These are phyloP conservation scores for Seriola aureovittata DNA, from an alignment of 2,113 vertebrate species.

Conservation along the genomic window DNA sequence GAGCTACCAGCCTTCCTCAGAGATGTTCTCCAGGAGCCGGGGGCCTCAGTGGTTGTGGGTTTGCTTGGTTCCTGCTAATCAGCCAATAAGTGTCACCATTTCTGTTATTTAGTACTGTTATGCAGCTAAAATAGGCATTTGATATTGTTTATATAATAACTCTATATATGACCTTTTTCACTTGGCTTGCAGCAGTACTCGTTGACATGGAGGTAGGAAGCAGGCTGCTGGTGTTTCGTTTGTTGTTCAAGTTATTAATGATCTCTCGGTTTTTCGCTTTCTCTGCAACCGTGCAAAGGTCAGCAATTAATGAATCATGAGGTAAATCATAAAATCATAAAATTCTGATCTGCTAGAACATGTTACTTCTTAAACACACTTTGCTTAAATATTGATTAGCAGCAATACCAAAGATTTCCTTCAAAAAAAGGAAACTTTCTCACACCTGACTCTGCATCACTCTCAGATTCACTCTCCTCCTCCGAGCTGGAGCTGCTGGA, in stretches of 20 bases:
- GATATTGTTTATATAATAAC: background rate
- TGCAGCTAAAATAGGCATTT: background rate
- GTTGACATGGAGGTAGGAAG: conserved; percentile 76
- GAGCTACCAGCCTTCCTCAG: conserved; percentile 86
- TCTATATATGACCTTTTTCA: conserved; percentile 79
- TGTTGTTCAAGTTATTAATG: conserved; percentile 90
- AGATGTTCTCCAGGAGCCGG: conserved; percentile 85
- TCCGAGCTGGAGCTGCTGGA: conserved; percentile 89
- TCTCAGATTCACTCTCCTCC: conserved; percentile 87
- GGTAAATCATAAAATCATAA: background rate
- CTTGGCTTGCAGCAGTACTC: conserved; percentile 70
- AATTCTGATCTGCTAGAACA: background rate
- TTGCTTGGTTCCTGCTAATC: conserved; percentile 73
- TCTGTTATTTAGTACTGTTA: background rate
- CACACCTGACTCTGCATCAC: conserved; percentile 85
- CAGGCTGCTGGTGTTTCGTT: conserved; percentile 80
- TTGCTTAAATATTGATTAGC: background rate
- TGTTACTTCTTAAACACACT: background rate
- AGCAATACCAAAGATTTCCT: background rate
- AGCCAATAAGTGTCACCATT: background rate
- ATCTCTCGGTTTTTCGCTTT: conserved; percentile 88
- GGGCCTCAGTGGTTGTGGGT: conserved; percentile 75
- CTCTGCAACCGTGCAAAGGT: conserved; percentile 72
- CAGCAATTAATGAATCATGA: background rate
- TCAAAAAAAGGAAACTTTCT: conserved; percentile 20